Base-by-base conservation (phyloP, 2,797 vertebrate genomes). In the Loriculus beryllinus region DNA sequence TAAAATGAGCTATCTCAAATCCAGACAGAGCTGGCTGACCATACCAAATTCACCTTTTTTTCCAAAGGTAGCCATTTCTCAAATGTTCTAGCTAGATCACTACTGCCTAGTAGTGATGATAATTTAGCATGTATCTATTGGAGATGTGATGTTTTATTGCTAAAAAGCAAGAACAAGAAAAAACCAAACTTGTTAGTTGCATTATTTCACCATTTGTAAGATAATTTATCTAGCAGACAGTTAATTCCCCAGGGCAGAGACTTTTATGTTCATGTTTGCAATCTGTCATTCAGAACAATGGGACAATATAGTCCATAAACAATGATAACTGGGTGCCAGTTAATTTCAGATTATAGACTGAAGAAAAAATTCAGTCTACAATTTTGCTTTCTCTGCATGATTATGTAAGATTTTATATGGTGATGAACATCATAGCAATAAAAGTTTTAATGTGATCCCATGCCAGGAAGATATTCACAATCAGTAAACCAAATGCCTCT, bases 1-100 rank as follows among this genome's bases (percentile, higher is more conserved):
- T 65, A 70, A 64, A 92, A 79, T 72, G 70, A 93, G 33, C 37
- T 37, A 70, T 75, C 59, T 72, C 77, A 77, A 93, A 91, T 82
- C 23, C 74, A 82, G 51, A 35, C 14, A 57, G 54, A 67, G 42
- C 49, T 92, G 68, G 31, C 48, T 94, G 75, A 75, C 62, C 70
- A 51, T 68, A 57, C 28, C 57, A 71, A 49, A 88, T 92, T 93
- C 82, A 81, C 37, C 79, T 95, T 82, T 94, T 88, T 64, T 90
- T 75, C 63, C 45, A 86, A 35, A 26, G 15, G 29, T 17, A 72
- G 8, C 12, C 2, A 13, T 84, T 94, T 89, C 56, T 87, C 83
- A 75, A 49, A n/a, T 89, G 23, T 8, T 82, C 15, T 33, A 16
- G 33, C 79, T 47, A 79, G 48, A 8, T 67, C 12, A 82, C 90